Evolutionary conservation across 1,140 invertebrate species (phyloP).

Genomic region (Conus betulinus): DNA sequence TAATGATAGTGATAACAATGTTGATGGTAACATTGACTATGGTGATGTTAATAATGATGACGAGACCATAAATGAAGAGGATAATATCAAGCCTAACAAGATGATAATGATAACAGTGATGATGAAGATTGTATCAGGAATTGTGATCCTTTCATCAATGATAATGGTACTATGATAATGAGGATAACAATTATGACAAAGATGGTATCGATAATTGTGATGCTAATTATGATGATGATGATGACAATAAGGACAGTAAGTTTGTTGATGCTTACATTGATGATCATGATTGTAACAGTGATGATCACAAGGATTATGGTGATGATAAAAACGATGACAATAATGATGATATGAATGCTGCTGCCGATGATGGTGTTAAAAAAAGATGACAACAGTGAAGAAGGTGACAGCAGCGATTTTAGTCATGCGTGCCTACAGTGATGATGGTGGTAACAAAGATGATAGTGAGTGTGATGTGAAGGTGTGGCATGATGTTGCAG

Average conservation of each 20-base stretch:
- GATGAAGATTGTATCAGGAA: too few relatives aligned
- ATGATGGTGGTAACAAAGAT: neutral
- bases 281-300: neutral
- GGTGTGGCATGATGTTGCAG: conserved; percentile 53
- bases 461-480: neutral
- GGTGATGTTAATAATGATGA: conserved; percentile 18
- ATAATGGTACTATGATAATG: too few relatives aligned
- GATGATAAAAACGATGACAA: neutral
- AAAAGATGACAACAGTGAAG: neutral
- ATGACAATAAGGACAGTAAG: neutral
- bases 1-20: neutral
- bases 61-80: neutral
- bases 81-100: neutral
- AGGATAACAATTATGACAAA: too few relatives aligned
- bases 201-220: neutral
- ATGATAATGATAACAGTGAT: too few relatives aligned
- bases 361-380: conserved; percentile 5
- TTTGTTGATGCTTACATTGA: neutral
- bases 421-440: neutral
- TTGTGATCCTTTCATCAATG: too few relatives aligned
- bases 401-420: too few relatives aligned
- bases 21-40: neutral
- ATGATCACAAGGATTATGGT: neutral
- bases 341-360: neutral
- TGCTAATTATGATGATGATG: neutral